Evolutionary conservation across 2,797 vertebrate species (phyloP), one percentile per base, ranked within the genome.

Genomic region (Myoxocephalus aenaeus): DNA sequence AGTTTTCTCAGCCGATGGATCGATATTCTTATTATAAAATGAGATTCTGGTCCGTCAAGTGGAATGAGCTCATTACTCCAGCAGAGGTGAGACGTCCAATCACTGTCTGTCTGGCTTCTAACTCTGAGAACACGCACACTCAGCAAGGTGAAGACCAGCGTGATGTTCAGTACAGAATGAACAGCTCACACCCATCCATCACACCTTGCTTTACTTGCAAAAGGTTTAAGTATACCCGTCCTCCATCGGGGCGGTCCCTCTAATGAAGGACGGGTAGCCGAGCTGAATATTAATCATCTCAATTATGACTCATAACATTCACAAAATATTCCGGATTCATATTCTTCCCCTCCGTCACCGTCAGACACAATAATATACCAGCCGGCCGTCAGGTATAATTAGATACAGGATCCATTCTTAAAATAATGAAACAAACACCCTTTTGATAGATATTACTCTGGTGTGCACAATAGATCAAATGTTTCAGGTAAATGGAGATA

Each of bases 21-120:
- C 56, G 22, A 73, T 67, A n/a, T 85, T 54, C 71, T 54, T 74
- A 48, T 80, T 71, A 50, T 58, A 40, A 73, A 72, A 76, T 62
- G 44, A 59, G n/a, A 73, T 38, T 61, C 29, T 22, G 40, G 42
- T 58, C 65, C 34, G 61, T 74, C 70, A 62, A 7, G 38, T 74
- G 38, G 15, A 62, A 78, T 74, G 61, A 78, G 20, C 18, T 73
- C 70, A 59, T 70, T 75, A 64, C 48, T 53, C 46, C 51, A 54
- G 59, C 46, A 20, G 59, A 50, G 27, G 42, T 65, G 70, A 81
- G 58, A 64, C 46, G 3, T 18, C 0, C 12, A 36, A 0, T 71
- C 22, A 53, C 20, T 51, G 38, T 22, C 20, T 51, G 38, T 22
- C 62, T 32, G 71, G 25, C 34, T 12, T 40, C 50, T 34, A 18